Conservation (phyloP, 2,113 vertebrate species). For the Corythaixoides concolor region DNA sequence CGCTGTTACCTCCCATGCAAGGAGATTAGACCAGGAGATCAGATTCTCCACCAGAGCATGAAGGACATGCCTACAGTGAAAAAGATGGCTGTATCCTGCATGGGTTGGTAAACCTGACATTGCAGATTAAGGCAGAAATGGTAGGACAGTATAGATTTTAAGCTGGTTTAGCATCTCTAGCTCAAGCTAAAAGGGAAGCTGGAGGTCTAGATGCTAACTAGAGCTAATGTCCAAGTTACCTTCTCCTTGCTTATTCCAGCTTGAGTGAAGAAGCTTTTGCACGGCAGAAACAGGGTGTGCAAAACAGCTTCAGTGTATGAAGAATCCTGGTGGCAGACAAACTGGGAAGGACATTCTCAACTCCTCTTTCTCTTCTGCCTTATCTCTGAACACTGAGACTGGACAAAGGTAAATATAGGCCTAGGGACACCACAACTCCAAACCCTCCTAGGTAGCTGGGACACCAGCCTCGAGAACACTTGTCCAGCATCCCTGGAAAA, state of each 20-base stretch:
- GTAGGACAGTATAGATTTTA: neutral
- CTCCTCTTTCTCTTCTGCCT: neutral
- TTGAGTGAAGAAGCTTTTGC: neutral
- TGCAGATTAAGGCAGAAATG: neutral
- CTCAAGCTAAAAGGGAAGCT: neutral
- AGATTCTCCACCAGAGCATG: neutral
- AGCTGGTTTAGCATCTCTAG: neutral
- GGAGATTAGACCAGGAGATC: neutral
- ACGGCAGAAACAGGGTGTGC: no score
- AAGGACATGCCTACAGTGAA: neutral
- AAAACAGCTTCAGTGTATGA: neutral
- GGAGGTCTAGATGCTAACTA: neutral
- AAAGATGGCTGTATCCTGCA: neutral
- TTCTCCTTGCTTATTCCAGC: neutral
- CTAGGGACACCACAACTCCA: neutral
- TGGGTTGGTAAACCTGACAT: rapidly evolving
- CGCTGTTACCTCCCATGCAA: neutral
- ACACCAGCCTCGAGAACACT: neutral
- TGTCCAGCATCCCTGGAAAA: neutral
- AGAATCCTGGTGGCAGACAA: neutral
- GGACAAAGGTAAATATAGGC: neutral
- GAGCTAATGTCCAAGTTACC: neutral
- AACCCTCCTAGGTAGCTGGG: neutral
- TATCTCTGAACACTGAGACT: neutral
- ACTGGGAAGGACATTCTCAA: neutral